A percentile compares a stretch with the other conserved stretches of the same genome.
Evolutionary conservation across 2,888 invertebrate genomes (phyloP).

Genomic region (Craniophora ligustri): DNA sequence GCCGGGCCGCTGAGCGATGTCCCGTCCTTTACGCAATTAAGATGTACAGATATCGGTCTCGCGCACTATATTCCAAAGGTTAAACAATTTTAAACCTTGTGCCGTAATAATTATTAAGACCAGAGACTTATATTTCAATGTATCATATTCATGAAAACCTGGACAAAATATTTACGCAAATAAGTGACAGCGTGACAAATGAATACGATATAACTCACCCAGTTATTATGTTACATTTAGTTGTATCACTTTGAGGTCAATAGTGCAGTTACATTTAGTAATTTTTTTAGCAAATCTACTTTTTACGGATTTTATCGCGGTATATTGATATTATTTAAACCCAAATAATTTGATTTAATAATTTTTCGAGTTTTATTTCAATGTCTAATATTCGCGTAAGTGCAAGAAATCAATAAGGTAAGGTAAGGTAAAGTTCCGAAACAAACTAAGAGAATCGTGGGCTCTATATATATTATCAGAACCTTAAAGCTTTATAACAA

Average conservation of each 20-base stretch:
- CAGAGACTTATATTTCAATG: conserved; percentile 8
- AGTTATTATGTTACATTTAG: conserved; percentile 44
- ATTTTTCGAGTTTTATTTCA: too few relatives aligned
- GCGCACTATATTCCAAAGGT: conserved; percentile 41
- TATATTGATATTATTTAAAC: too few relatives aligned
- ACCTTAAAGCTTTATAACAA: too few relatives aligned
- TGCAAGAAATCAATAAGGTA: too few relatives aligned
- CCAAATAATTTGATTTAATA: too few relatives aligned
- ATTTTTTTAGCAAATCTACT: too few relatives aligned
- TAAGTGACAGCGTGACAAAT: conserved; percentile 44
- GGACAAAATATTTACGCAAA: conserved; percentile 21
- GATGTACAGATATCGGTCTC: conserved; percentile 48
- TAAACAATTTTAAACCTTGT: conserved; percentile 37
- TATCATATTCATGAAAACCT: conserved; percentile 34
- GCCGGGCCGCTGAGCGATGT: conserved; percentile 42
- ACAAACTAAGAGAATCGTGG: too few relatives aligned
- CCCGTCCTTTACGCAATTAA: conserved; percentile 52
- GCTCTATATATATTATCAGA: too few relatives aligned
- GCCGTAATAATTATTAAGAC: conserved; percentile 9
- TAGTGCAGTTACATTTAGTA: neutral
- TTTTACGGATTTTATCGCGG: too few relatives aligned
- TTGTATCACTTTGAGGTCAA: neutral
- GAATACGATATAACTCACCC: conserved; percentile 36
- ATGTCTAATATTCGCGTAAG: too few relatives aligned
- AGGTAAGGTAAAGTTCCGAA: too few relatives aligned